Conservation (phyloP, 1,140 invertebrate genomes). For the Achroia grisella region DNA sequence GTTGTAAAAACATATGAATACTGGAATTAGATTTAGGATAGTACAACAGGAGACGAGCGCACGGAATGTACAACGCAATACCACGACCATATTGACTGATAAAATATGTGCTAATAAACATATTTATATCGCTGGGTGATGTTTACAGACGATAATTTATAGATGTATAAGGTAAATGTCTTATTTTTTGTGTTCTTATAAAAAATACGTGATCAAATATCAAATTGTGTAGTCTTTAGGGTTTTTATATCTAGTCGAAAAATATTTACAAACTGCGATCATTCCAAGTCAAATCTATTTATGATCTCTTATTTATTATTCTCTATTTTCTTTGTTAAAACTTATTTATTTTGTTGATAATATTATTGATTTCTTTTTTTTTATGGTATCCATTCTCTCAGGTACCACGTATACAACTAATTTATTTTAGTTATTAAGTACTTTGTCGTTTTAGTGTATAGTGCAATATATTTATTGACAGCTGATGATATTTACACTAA, state of each 20-base stretch:
- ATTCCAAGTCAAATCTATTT: not conserved
- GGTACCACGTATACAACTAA: constrained; percentile 35
- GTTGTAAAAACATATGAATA: no score
- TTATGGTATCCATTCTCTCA: constrained; percentile 18
- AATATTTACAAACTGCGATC: not conserved
- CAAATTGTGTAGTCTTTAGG: not conserved
- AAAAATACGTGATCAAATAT: no score
- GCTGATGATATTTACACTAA: constrained; percentile 22
- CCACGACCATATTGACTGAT: not conserved
- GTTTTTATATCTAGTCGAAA: constrained; percentile 2
- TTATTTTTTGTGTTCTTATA: not conserved
- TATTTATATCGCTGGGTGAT: not conserved
- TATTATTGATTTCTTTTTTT: constrained; percentile 26
- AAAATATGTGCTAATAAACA: not conserved
- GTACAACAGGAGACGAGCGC: no score
- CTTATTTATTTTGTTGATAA: constrained; percentile 34
- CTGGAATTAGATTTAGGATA: no score
- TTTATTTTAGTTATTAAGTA: constrained; percentile 18
- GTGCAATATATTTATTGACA: constrained; percentile 64
- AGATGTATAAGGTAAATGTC: constrained; percentile 12
- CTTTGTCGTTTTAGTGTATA: constrained; percentile 30
- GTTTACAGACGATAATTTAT: not conserved
- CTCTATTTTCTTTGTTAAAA: constrained; percentile 15
- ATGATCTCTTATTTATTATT: not conserved
- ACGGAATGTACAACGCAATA: no score